A percentile compares a stretch with the other conserved stretches of the same genome.
Conservation (phyloP, 2,113 vertebrate species). For the Candoia aspera region DNA sequence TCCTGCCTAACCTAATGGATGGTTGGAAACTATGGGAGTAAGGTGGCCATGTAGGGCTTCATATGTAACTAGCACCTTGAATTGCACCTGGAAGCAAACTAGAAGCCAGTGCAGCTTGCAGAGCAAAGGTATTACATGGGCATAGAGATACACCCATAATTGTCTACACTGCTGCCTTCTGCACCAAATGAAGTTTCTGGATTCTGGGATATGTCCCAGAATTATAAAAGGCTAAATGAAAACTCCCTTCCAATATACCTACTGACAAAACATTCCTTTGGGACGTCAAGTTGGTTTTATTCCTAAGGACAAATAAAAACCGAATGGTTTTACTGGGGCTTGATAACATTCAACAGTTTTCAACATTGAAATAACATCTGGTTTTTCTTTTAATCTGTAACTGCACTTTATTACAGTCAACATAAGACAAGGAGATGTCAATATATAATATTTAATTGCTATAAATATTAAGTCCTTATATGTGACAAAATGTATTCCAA, state of each 20-base stretch:
- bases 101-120: background rate
- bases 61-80: background rate
- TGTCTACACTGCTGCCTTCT: background rate
- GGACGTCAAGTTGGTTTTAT: background rate
- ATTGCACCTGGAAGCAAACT: background rate
- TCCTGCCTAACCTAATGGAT: background rate
- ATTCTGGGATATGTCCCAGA: background rate
- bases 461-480: background rate
- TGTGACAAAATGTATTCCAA: background rate
- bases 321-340: background rate
- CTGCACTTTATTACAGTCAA: background rate
- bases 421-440: background rate
- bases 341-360: background rate
- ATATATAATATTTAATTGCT: background rate
- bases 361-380: background rate
- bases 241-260: background rate
- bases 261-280: background rate
- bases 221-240: background rate
- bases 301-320: background rate
- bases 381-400: background rate
- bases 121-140: background rate
- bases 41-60: background rate
- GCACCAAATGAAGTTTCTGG: background rate
- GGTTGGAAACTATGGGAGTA: background rate
- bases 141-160: background rate